Evolutionary conservation across 2,797 vertebrate species (phyloP).

Genomic region (Tolypeutes matacus): DNA sequence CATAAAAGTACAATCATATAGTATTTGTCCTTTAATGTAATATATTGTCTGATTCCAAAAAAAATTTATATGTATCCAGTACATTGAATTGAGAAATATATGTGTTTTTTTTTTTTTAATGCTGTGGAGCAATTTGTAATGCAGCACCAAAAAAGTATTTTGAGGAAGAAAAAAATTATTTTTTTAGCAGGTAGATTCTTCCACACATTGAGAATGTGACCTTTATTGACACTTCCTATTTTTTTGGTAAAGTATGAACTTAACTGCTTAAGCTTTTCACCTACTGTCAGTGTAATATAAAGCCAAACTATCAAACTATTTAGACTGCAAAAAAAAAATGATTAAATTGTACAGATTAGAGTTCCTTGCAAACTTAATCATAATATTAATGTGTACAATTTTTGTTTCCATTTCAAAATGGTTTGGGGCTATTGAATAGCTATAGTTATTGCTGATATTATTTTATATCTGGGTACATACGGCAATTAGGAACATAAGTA

Average conservation of each 20-base stretch:
- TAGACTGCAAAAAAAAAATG: not conserved
- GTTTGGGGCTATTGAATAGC: not conserved
- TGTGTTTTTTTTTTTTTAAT: not conserved
- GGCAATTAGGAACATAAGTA: not conserved
- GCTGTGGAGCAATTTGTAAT: not conserved
- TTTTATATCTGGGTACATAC: not conserved
- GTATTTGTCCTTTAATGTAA: too few species aligned
- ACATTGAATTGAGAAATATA: too few species aligned
- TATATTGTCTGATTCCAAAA: too few species aligned
- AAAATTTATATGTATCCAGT: too few species aligned
- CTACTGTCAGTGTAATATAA: not conserved
- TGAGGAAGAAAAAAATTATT: not conserved
- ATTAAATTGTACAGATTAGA: not conserved
- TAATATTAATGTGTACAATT: not conserved
- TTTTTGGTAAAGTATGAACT: not conserved
- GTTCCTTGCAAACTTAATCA: not conserved
- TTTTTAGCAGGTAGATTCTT: slow-evolving; percentile 28
- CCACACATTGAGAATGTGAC: not conserved
- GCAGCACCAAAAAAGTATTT: not conserved
- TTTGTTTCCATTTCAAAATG: slow-evolving; percentile 23
- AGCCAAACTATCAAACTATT: not conserved
- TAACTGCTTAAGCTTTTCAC: not conserved
- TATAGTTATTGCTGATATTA: not conserved
- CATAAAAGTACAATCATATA: too few species aligned
- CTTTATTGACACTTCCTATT: not conserved